These are phyloP conservation scores for Diabrotica undecimpunctata DNA, from an alignment of 1,140 invertebrate genomes.

Conservation along the genomic window DNA sequence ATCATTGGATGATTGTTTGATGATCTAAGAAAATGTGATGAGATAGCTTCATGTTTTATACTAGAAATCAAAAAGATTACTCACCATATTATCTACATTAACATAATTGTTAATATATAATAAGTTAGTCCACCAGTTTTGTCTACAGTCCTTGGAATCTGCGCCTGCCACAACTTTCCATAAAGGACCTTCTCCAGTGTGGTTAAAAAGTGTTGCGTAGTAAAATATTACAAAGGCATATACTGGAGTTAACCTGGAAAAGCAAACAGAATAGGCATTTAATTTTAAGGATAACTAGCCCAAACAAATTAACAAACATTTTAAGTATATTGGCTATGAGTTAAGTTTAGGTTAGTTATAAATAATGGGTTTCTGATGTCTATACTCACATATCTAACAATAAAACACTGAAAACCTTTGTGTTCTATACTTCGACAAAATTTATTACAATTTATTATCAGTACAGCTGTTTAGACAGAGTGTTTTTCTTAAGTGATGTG, in stretches of 20 bases:
- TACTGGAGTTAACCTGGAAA: constrained; percentile 41
- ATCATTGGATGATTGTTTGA: no score
- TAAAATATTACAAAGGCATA: constrained; percentile 44
- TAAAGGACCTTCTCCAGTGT: constrained; percentile 39
- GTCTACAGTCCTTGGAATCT: constrained; percentile 40
- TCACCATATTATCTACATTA: constrained; percentile 46
- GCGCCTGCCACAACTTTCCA: constrained; percentile 40
- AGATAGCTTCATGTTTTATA: no score
- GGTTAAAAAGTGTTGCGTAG: constrained; percentile 39
- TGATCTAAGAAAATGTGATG: no score
- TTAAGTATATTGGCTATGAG: background rate
- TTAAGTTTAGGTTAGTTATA: no score
- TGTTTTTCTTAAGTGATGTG: no score
- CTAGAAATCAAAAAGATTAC: constrained; percentile 9
- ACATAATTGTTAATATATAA: constrained; percentile 60
- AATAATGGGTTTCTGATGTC: no score
- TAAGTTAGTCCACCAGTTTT: constrained; percentile 53
- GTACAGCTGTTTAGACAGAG: no score
- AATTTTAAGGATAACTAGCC: background rate
- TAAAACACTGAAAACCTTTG: no score
- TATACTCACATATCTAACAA: no score
- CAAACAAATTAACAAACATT: background rate
- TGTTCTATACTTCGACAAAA: no score
- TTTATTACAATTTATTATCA: no score
- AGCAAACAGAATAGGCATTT: background rate